phyloP scores from a whole-genome alignment of 2,113 vertebrate species.

The Capricornis sumatraensis region DNA sequence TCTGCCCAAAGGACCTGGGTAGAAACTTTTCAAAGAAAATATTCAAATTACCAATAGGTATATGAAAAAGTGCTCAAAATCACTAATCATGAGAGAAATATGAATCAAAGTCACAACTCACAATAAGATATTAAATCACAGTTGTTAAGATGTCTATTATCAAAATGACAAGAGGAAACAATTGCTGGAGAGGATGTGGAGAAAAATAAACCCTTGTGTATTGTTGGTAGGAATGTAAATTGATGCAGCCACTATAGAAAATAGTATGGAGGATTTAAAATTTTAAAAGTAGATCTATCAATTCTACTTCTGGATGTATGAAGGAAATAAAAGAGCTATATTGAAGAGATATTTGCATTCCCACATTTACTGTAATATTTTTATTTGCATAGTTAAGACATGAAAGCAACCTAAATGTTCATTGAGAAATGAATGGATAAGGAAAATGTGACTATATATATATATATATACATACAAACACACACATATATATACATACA shows the following conservation, averaged over 20 bases:
- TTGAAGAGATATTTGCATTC: neutral
- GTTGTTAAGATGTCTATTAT: neutral
- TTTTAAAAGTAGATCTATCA: neutral
- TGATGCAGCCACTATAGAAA: neutral
- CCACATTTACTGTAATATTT: neutral
- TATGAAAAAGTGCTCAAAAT: neutral
- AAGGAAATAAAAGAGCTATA: neutral
- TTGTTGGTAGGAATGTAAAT: neutral
- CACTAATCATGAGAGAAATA: neutral
- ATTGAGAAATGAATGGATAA: neutral
- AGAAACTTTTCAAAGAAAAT: neutral
- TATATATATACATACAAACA: too few relatives aligned
- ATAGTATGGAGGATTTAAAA: neutral
- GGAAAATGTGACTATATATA: neutral
- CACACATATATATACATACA: too few relatives aligned
- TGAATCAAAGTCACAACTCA: neutral
- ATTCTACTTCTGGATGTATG: neutral
- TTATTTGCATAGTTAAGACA: neutral
- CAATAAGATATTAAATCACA: neutral
- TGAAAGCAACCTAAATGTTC: neutral
- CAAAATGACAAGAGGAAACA: neutral
- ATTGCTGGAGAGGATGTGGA: neutral
- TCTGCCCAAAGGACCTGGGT: neutral
- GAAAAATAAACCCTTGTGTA: neutral
- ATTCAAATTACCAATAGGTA: neutral